A percentile compares a stretch with the other conserved stretches of the same genome.
These are phyloP conservation scores for Colistium nudipinnis DNA, from an alignment of 2,113 vertebrate species.

Conservation along the genomic window DNA sequence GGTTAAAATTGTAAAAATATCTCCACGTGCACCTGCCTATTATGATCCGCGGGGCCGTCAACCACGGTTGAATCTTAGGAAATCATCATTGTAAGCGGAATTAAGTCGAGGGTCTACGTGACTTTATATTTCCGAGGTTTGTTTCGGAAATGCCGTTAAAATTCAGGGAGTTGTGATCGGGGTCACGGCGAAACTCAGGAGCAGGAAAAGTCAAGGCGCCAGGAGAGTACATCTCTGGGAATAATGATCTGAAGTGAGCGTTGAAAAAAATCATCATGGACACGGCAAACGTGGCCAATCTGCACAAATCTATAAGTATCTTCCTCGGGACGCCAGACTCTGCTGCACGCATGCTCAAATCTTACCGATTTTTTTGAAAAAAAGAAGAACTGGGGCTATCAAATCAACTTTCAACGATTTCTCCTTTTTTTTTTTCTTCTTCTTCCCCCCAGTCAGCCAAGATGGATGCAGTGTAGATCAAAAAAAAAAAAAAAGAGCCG, in stretches of 20 bases:
- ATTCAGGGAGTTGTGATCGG: constrained; percentile 12
- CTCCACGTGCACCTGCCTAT: too few relatives aligned
- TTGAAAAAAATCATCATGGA: constrained; percentile 35
- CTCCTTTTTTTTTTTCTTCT: constrained; percentile 32
- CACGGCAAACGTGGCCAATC: constrained; percentile 6
- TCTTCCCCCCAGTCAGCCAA: constrained; percentile 30
- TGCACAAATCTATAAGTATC: too few relatives aligned
- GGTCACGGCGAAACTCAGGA: constrained; percentile 18
- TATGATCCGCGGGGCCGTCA: not conserved
- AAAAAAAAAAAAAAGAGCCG: constrained; percentile 52
- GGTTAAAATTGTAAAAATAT: not conserved
- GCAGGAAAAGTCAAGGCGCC: constrained; percentile 42
- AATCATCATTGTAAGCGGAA: constrained; percentile 23
- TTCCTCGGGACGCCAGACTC: too few relatives aligned
- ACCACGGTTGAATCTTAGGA: not conserved
- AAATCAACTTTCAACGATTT: constrained; percentile 52
- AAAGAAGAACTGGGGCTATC: constrained; percentile 31
- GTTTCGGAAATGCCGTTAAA: constrained; percentile 21
- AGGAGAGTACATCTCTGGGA: constrained; percentile 45
- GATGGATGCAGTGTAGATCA: constrained; percentile 56
- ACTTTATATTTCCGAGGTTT: constrained; percentile 25
- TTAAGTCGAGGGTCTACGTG: not conserved
- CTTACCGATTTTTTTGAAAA: too few relatives aligned
- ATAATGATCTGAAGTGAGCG: constrained; percentile 36
- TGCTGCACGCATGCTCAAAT: not conserved